A percentile compares a stretch with the other conserved stretches of the same genome.
Evolutionary conservation across 2,113 vertebrate genomes (phyloP).

Genomic region (Xenotilapia flavipinnis): DNA sequence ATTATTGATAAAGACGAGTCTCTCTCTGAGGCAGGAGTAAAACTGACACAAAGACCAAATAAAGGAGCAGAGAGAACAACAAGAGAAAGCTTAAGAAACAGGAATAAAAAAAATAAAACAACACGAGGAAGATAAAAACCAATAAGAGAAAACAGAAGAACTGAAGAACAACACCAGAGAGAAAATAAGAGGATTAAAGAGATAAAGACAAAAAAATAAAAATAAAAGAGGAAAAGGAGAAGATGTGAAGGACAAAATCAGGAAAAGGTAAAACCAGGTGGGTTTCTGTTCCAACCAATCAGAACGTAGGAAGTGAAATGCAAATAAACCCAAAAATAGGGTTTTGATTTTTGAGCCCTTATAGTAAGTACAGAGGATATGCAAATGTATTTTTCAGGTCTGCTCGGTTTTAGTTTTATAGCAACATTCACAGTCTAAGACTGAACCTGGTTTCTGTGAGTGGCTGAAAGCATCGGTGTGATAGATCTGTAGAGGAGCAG

Average conservation of each 20-base stretch:
- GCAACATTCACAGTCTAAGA: not conserved
- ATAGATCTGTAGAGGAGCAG: not conserved
- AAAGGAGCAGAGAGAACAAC: not conserved
- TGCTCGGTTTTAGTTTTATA: not conserved
- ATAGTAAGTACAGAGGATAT: not conserved
- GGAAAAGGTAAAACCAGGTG: not conserved
- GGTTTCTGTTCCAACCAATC: not conserved
- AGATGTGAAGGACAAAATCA: not conserved
- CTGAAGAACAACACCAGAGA: not conserved
- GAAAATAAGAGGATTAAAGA: not conserved
- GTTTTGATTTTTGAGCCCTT: not conserved
- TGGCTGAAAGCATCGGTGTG: not conserved
- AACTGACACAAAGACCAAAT: not conserved
- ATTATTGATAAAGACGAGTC: constrained; percentile 32
- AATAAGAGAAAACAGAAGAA: not conserved
- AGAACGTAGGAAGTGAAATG: not conserved
- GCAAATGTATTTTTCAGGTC: not conserved
- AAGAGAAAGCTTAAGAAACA: not conserved
- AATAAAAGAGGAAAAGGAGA: not conserved
- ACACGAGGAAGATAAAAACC: not conserved
- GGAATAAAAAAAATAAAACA: not conserved
- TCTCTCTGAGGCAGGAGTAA: not conserved
- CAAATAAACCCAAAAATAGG: not conserved
- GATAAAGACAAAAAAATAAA: not conserved
- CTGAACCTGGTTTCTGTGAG: not conserved